Evolutionary conservation across 2,797 vertebrate genomes (phyloP), one percentile per base, ranked within the genome.

Genomic region (Florisuga fusca): DNA sequence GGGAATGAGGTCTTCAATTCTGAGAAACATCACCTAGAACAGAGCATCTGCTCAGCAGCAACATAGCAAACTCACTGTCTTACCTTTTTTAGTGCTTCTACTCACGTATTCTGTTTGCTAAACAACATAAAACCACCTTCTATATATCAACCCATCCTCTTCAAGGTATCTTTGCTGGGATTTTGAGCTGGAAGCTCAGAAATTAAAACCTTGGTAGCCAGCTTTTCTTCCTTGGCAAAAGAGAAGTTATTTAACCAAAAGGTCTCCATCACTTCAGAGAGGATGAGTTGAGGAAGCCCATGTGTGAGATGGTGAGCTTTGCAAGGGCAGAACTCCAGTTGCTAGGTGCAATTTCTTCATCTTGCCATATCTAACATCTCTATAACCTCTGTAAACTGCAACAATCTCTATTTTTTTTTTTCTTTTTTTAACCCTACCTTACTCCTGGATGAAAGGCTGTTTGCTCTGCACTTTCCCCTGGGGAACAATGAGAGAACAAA

Each of bases 241-340:
- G 33, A 84, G 67, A 27, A 62, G 18, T 25, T 58, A 23, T 61
- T 75, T 50, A 18, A 64, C 48, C 43, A 10, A 33, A 61, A 36
- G 20, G 57, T 89, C 66, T 59, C 55, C 80, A 33, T 66, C 0
- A 1, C 69, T 54, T 50, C 26, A 20, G 74, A 38, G 73, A 59
- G 81, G 50, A 38, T 9, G 84, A 88, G 77, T 76, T 66, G 73
- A 53, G 81, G 27, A 46, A 72, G 31, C 54, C 81, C 90, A 50
- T 27, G 78, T 67, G 73, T 77, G 84, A 90, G 94, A 25, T 1
- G 1, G 68, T 15, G 2, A 87, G 68, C 48, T 25, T 83, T 26
- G 48, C 38, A 48, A 86, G 62, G 83, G 83, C 69, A 93, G 48
- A 48, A 69, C 68, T 93, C 79, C 88, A 95, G 41, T 14, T 53